Percentiles rank a stretch among this genome's conserved stretches.
Evolutionary conservation across 2,113 vertebrate genomes (phyloP).

Genomic region (Empidonax alnorum): DNA sequence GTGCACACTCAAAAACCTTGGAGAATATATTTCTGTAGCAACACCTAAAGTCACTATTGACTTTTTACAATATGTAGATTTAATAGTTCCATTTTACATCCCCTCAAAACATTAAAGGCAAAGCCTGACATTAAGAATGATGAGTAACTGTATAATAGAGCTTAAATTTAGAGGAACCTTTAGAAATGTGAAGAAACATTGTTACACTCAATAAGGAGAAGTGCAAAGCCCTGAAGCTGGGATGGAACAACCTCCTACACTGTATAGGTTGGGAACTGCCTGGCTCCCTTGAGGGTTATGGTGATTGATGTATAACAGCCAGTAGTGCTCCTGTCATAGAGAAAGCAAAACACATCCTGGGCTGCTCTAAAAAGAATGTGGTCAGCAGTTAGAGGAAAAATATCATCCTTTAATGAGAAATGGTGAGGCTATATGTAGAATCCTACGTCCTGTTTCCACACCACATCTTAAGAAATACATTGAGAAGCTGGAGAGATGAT

Average conservation of each 20-base stretch:
- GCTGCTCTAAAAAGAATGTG: not conserved
- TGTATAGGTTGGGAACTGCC: not conserved
- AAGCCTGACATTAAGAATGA: not conserved
- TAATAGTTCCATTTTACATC: not conserved
- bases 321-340: not conserved
- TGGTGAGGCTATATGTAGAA: not conserved
- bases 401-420: not conserved
- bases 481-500: not conserved
- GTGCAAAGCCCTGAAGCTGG: not conserved
- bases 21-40: not conserved
- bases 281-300: not conserved
- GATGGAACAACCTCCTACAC: not conserved
- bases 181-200: not conserved
- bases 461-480: not conserved
- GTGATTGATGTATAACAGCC: not conserved
- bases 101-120: not conserved
- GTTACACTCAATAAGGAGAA: not conserved
- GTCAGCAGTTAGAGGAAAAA: not conserved
- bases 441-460: not conserved
- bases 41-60: not conserved
- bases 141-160: not conserved
- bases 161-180: not conserved
- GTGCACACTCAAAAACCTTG: not conserved
- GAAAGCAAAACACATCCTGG: not conserved
- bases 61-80: not conserved